Base-by-base conservation (phyloP, 2,888 invertebrate genomes). In the Bugulina stolonifera region DNA sequence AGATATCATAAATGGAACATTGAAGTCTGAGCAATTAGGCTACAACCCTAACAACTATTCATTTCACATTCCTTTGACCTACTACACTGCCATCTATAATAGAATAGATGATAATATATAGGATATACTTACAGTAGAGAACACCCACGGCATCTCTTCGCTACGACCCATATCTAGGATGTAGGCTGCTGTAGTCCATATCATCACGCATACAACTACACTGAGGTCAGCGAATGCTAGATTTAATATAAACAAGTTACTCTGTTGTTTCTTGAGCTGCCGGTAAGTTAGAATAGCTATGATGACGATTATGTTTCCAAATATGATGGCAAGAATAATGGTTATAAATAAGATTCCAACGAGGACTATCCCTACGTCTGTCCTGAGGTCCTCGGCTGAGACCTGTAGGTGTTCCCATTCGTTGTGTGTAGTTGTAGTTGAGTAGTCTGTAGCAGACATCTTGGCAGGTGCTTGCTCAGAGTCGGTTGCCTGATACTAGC, bases 201-300 rank as follows among this genome's bases (percentile, higher is more conserved):
- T n/a, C 81, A 82, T 82, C 3, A 82, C 81, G 0, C 79, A 34
- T 0, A 75, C n/a, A 1, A 79, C 79, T 54, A 75, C 80, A 58
- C 72, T 35, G 34, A 81, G 72, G 74, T 82, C 82, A 0, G 81
- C 80, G 3, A 81, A 72, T 69, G 78, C 75, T 18, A 82, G 76
- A 74, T 83, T 83, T 25, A 82, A 74, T 10, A 81, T 77, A 71
- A 83, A 81, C 34, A 79, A 35, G 74, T 80, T 81, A 29, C 80
- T 77, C 14, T 73, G 71, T 34, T 82, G 80, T 3, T 77, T 77
- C 14, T 77, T 69, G 23, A 82, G 77, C 1, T 73, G 64, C 25
- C 72, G 73, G 23, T 74, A 75, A 2, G 72, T 72, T 10, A 72
- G 57, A 5, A 81, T 75, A 10, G 80, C 80, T 1, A 75, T 35